Conservation (phyloP, 2,797 vertebrate species). For the Heliangelus exortis region DNA sequence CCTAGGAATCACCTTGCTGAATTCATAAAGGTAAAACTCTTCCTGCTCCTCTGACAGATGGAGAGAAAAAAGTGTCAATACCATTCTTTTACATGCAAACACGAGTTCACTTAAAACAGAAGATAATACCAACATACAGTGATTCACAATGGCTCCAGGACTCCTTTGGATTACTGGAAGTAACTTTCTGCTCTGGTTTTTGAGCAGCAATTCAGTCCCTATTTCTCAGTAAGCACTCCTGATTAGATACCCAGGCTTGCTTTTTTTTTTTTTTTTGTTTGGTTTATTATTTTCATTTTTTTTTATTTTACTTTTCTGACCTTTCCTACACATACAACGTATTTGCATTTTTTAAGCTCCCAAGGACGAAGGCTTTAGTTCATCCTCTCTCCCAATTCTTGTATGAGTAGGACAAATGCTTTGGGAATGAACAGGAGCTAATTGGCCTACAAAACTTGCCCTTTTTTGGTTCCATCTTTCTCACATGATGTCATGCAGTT, state of each 20-base stretch:
- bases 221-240: slow-evolving; percentile 14
- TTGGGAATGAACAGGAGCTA: slow-evolving; percentile 59
- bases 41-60: not conserved
- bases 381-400: slow-evolving; percentile 21
- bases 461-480: slow-evolving; percentile 69
- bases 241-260: not conserved
- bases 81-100: not conserved
- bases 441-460: slow-evolving; percentile 41
- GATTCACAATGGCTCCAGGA: not conserved
- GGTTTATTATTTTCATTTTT: not conserved
- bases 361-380: slow-evolving; percentile 23
- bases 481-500: slow-evolving; percentile 62
- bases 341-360: slow-evolving; percentile 23
- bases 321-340: slow-evolving; percentile 23
- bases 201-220: not conserved
- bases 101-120: not conserved
- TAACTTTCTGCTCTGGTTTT: not conserved
- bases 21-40: not conserved
- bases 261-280: not conserved
- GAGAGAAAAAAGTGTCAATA: not conserved
- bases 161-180: not conserved
- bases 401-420: slow-evolving; percentile 43
- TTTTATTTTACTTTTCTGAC: not conserved
- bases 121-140: not conserved
- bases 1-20: not conserved